Conservation (phyloP, 2,113 vertebrate genomes). For the Illadopsis cleaveri region DNA sequence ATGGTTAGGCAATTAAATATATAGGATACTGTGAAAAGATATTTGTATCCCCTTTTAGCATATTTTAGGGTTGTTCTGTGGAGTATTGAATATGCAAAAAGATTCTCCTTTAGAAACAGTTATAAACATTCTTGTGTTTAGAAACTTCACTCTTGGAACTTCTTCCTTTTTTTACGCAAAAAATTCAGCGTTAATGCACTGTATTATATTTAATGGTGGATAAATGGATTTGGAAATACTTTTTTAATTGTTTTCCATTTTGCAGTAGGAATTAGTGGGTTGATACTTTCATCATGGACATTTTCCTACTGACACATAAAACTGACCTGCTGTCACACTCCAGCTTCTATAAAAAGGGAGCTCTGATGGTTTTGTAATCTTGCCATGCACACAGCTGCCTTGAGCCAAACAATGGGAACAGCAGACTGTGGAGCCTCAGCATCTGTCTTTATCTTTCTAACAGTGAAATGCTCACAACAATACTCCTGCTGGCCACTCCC, state of each 20-base stretch:
- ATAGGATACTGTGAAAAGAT: background rate
- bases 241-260: background rate
- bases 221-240: background rate
- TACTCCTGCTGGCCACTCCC: background rate
- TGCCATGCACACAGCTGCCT: background rate
- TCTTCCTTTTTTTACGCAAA: background rate
- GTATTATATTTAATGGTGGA: background rate
- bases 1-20: background rate
- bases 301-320: background rate
- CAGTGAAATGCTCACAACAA: background rate
- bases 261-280: background rate
- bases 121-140: background rate
- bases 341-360: background rate
- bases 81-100: background rate
- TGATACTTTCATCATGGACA: background rate
- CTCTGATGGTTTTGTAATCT: background rate
- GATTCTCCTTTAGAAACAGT: background rate
- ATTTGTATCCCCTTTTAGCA: background rate
- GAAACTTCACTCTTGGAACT: background rate
- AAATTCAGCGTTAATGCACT: background rate
- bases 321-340: background rate
- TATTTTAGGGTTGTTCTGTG: background rate
- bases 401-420: background rate
- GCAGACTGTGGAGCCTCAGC: background rate
- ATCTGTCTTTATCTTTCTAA: background rate